Evolutionary conservation across 2,113 vertebrate genomes (phyloP).

Genomic region (Oplegnathus fasciatus): DNA sequence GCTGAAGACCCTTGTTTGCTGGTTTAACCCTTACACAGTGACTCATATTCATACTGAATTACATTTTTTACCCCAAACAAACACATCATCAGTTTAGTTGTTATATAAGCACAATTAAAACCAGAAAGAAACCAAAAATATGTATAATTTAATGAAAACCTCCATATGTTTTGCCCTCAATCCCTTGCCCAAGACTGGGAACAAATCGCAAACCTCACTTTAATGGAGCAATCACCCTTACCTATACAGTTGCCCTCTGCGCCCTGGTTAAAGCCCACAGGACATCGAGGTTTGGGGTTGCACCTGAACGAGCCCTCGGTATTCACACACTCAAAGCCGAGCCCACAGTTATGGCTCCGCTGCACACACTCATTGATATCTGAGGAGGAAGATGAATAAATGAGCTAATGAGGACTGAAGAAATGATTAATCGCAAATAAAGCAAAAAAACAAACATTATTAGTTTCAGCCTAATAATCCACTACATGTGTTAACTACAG

Average conservation of each 20-base stretch:
- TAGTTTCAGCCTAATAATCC: constrained; percentile 13
- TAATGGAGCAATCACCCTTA: constrained; percentile 68
- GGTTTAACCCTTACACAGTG: not conserved
- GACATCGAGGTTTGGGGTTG: constrained; percentile 86
- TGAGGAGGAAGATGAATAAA: constrained; percentile 63
- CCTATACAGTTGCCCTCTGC: constrained; percentile 89
- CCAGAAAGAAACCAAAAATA: not conserved
- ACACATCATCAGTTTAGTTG: not conserved
- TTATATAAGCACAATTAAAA: not conserved
- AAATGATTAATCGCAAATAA: constrained; percentile 1
- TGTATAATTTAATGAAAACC: not conserved
- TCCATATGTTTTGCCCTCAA: not conserved
- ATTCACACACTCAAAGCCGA: constrained; percentile 89
- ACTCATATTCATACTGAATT: not conserved
- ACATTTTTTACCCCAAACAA: not conserved
- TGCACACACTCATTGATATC: constrained; percentile 90
- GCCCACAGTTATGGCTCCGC: constrained; percentile 86
- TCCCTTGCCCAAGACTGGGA: not conserved
- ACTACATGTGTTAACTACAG: not conserved
- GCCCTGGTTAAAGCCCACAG: constrained; percentile 88
- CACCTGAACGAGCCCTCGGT: constrained; percentile 92
- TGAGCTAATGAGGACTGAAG: not conserved
- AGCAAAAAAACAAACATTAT: constrained; percentile 1
- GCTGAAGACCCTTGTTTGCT: not conserved
- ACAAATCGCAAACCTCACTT: not conserved